Conservation (phyloP, 2,113 vertebrate species). For the Hippocampus mohnikei region DNA sequence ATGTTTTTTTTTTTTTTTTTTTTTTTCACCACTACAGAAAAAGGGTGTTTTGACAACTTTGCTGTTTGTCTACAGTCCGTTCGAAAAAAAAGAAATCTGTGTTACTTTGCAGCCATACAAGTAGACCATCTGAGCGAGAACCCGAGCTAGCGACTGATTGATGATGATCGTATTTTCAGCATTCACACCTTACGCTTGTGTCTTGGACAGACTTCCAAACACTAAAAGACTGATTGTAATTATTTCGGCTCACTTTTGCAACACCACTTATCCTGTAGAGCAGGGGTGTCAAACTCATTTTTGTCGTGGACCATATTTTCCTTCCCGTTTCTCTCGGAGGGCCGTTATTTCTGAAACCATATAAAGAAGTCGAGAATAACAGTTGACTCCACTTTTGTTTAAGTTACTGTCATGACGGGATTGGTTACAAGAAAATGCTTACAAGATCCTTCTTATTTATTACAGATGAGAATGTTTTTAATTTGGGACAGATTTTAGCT, state of each 20-base stretch:
- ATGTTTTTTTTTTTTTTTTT: background rate
- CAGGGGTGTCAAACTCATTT: too few species aligned
- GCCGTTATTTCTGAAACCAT: too few species aligned
- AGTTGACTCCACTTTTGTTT: too few species aligned
- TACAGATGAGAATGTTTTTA: too few species aligned
- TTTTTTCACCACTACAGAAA: background rate
- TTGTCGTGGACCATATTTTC: too few species aligned
- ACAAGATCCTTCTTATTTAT: too few species aligned
- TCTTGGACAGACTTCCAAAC: background rate
- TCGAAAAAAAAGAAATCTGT: background rate
- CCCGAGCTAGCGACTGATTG: background rate
- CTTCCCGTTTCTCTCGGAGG: too few species aligned
- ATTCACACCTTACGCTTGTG: background rate
- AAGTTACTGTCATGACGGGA: too few species aligned
- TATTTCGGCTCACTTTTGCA: background rate
- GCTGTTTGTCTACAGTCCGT: background rate
- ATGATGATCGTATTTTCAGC: background rate
- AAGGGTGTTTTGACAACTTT: conserved; percentile 4
- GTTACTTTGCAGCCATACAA: background rate
- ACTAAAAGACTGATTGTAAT: background rate
- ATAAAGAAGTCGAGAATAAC: too few species aligned
- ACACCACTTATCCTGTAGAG: too few species aligned
- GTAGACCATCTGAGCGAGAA: background rate
- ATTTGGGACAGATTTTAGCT: too few species aligned
- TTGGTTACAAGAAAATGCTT: too few species aligned